These are phyloP conservation scores for Luidia sarsii DNA, from an alignment of 53 echinoderm and acorn worm genomes.

Conservation along the genomic window DNA sequence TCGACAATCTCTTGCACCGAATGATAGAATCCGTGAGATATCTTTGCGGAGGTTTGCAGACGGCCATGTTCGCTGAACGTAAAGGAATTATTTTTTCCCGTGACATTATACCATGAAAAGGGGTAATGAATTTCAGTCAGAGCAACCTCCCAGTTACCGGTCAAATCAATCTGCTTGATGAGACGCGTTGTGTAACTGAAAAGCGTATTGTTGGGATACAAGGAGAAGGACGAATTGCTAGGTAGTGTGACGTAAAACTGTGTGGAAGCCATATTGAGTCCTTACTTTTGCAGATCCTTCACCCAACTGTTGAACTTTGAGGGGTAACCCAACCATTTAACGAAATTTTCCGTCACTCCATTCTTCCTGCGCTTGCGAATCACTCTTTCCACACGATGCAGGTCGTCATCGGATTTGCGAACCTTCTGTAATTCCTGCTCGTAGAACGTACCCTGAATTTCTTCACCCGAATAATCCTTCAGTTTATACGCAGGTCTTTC, in stretches of 20 bases:
- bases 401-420: conserved; percentile 22
- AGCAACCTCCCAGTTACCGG: conserved; percentile 60
- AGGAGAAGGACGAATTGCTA: conserved; percentile 25
- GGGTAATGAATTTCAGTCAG: conserved; percentile 44
- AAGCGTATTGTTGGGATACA: conserved; percentile 34
- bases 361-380: conserved; percentile 34
- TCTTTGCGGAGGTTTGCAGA: background rate
- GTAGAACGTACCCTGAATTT: conserved; percentile 54
- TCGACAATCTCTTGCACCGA: background rate
- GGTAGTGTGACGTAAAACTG: conserved; percentile 61
- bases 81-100: conserved; percentile 15
- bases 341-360: conserved; percentile 52
- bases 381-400: conserved; percentile 51
- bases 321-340: conserved; percentile 61
- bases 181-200: conserved; percentile 36
- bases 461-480: conserved; percentile 44
- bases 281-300: too few species aligned
- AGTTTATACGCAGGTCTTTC: conserved; percentile 49
- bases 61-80: background rate
- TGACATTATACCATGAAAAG: conserved; percentile 36
- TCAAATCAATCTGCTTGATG: conserved; percentile 11
- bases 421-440: conserved; percentile 56
- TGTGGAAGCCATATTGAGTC: too few species aligned
- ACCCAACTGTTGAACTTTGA: conserved; percentile 63
- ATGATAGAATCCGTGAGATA: conserved; percentile 9